Evolutionary conservation across 2,888 invertebrate genomes (phyloP).

Genomic region (Nudaria mundana): DNA sequence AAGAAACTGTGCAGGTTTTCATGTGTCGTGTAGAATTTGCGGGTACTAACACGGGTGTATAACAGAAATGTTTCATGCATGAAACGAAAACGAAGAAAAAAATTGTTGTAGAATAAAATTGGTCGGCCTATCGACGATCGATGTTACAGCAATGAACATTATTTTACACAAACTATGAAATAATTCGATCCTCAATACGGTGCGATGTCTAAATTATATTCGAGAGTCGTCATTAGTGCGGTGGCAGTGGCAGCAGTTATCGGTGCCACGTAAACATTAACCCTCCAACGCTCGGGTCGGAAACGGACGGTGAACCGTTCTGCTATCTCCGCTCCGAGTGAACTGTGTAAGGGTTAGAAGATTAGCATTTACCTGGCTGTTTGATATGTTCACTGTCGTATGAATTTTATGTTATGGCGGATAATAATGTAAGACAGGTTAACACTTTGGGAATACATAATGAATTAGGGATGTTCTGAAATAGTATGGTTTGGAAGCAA

Average conservation of each 20-base stretch:
- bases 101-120: too few relatives aligned
- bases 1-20: not conserved
- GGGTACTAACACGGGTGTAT: too few relatives aligned
- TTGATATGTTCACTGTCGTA: not conserved
- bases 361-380: not conserved
- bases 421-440: not conserved
- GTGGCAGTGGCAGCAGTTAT: constrained; percentile 21
- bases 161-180: not conserved
- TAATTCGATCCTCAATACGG: not conserved
- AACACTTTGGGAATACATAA: too few relatives aligned
- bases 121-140: too few relatives aligned
- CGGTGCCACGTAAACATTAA: constrained; percentile 10
- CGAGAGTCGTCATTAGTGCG: constrained; percentile 1
- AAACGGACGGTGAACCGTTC: constrained; percentile 7
- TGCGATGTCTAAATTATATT: not conserved
- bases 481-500: too few relatives aligned
- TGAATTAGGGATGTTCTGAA: too few relatives aligned
- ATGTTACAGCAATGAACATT: not conserved
- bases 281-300: constrained; percentile 6
- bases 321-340: constrained; percentile 9
- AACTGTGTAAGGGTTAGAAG: constrained; percentile 4
- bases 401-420: not conserved
- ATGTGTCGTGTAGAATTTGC: too few relatives aligned
- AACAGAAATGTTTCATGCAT: too few relatives aligned
- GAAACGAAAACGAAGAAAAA: too few relatives aligned